These are phyloP conservation scores for Atherix ibis DNA, from an alignment of 2,888 invertebrate genomes.

Conservation along the genomic window DNA sequence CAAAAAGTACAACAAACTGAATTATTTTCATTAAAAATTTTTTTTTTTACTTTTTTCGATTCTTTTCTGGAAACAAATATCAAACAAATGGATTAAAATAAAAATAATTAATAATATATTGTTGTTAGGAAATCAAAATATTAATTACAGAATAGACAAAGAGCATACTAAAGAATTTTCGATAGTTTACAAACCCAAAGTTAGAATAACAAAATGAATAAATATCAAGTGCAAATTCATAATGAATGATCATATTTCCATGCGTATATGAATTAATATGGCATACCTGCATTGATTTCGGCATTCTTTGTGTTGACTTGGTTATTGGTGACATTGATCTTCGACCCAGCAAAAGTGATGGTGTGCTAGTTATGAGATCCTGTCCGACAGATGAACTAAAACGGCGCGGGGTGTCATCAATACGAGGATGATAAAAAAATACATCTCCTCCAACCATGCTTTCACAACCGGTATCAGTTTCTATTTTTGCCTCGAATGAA, in stretches of 20 bases:
- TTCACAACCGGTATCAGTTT: neutral
- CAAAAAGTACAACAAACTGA: too few species aligned
- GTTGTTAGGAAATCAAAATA: too few species aligned
- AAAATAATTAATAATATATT: neutral
- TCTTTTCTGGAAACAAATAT: too few species aligned
- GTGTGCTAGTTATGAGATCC: constrained; percentile 27
- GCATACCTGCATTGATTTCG: constrained; percentile 76
- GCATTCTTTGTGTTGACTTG: constrained; percentile 71
- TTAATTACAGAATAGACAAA: too few species aligned
- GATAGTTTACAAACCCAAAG: too few species aligned
- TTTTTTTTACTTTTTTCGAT: too few species aligned
- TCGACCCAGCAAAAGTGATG: constrained; percentile 36
- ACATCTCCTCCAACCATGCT: neutral
- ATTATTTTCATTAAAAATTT: too few species aligned
- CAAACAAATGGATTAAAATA: neutral
- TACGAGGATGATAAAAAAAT: too few species aligned
- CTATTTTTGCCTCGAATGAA: neutral
- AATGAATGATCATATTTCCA: constrained; percentile 1
- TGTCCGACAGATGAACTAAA: constrained; percentile 17
- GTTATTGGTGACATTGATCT: constrained; percentile 81
- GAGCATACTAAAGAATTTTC: too few species aligned
- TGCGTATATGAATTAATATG: too few species aligned
- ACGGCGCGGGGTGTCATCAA: neutral
- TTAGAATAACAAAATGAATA: neutral
- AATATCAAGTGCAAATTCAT: too few species aligned